phyloP scores from a whole-genome alignment of 2,113 vertebrate genomes.

The Eulemur macaco region DNA sequence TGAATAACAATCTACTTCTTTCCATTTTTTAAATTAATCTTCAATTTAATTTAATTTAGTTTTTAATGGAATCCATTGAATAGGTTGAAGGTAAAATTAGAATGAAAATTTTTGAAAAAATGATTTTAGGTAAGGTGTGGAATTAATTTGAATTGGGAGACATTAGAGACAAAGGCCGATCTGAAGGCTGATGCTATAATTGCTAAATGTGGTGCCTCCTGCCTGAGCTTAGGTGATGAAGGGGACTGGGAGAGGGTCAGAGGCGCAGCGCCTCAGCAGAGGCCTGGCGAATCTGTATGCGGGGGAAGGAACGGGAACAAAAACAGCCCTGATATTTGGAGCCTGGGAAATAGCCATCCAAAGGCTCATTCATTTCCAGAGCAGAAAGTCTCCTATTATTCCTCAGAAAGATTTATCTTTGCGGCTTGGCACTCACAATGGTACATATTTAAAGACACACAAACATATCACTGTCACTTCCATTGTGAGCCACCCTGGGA shows the following conservation, averaged over 20 bases:
- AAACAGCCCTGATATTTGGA: conserved; percentile 11
- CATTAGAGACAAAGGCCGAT: background rate
- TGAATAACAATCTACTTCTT: background rate
- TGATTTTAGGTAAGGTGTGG: background rate
- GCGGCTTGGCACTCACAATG: conserved; percentile 25
- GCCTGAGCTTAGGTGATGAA: background rate
- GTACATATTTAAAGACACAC: conserved; percentile 60
- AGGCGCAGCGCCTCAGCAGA: background rate
- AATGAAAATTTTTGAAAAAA: background rate
- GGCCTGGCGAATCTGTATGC: background rate
- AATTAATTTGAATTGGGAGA: background rate
- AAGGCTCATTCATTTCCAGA: conserved; percentile 47
- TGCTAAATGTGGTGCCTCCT: background rate
- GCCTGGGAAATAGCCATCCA: conserved; percentile 39
- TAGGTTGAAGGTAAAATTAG: background rate
- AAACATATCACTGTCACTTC: conserved; percentile 54
- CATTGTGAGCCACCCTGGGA: conserved; percentile 60
- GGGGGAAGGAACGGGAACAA: background rate
- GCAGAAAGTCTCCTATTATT: conserved; percentile 60
- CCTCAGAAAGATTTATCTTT: conserved; percentile 62
- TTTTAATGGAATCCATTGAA: background rate
- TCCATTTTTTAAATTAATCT: background rate
- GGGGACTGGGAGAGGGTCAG: background rate
- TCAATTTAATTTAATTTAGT: background rate
- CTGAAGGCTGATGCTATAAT: background rate